These are phyloP conservation scores for Drosophila cardini DNA, from an alignment of 1,140 invertebrate genomes.

Conservation along the genomic window DNA sequence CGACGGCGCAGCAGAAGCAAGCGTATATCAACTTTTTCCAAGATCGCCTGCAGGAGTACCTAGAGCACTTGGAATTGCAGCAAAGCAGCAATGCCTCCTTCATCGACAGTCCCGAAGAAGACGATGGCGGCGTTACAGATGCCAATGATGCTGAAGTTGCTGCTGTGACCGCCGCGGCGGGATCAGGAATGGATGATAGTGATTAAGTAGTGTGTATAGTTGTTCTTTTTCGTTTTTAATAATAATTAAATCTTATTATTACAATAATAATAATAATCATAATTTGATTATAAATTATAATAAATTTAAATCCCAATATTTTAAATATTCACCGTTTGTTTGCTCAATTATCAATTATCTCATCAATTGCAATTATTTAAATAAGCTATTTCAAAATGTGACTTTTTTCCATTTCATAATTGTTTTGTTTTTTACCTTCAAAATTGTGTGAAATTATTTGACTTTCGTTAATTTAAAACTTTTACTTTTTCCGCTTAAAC, in stretches of 20 bases:
- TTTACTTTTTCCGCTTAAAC: constrained; percentile 61
- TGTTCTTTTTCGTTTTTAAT: constrained; percentile 69
- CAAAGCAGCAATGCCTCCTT: constrained; percentile 72
- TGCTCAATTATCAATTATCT: constrained; percentile 37
- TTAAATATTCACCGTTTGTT: constrained; percentile 71
- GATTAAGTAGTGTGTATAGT: constrained; percentile 49
- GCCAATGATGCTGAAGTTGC: constrained; percentile 72
- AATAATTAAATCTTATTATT: constrained; percentile 79
- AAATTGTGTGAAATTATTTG: constrained; percentile 56
- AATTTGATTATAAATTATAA: constrained; percentile 81
- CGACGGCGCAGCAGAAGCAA: constrained; percentile 88
- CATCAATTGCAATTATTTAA: constrained; percentile 42
- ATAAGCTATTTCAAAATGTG: constrained; percentile 49
- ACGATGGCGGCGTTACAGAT: constrained; percentile 52
- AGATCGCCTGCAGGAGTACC: constrained; percentile 82
- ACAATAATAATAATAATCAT: constrained; percentile 82
- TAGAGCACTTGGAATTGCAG: constrained; percentile 80
- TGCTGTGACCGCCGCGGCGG: constrained; percentile 59
- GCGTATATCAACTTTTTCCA: constrained; percentile 89
- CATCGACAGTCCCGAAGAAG: constrained; percentile 57
- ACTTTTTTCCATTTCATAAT: constrained; percentile 47
- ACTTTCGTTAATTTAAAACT: no score
- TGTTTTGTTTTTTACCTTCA: constrained; percentile 43
- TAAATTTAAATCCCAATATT: constrained; percentile 80
- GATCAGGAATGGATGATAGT: constrained; percentile 66